A percentile compares a stretch with the other conserved stretches of the same genome.
phyloP scores from a whole-genome alignment of 2,797 vertebrate species.

The Enteromius thamalakanensis region DNA sequence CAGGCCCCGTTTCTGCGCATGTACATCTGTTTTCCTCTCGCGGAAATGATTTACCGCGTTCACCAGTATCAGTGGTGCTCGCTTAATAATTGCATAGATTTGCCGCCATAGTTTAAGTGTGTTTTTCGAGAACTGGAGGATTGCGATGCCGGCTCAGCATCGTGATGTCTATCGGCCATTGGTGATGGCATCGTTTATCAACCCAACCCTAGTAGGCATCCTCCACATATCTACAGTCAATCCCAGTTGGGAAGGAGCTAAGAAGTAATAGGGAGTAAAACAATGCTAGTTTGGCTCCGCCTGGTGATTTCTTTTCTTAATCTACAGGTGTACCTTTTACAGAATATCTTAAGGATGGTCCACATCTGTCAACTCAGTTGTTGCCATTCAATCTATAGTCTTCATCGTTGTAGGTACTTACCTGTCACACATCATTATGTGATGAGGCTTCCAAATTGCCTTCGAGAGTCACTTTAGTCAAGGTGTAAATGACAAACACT shows the following conservation, averaged over 20 bases:
- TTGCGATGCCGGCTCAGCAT: too few species aligned
- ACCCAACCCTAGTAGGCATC: background rate
- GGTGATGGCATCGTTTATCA: too few species aligned
- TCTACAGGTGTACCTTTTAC: background rate
- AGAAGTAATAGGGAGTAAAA: background rate
- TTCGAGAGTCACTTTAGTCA: conserved; percentile 4
- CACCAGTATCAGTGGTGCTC: too few species aligned
- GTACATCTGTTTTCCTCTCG: too few species aligned
- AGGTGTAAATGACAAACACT: conserved; percentile 18
- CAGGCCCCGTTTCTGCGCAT: too few species aligned
- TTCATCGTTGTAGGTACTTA: background rate
- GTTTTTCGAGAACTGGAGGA: too few species aligned
- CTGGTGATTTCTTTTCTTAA: background rate
- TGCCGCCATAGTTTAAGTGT: too few species aligned
- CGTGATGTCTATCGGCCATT: too few species aligned
- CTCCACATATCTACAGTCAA: background rate
- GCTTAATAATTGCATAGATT: too few species aligned
- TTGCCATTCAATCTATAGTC: background rate
- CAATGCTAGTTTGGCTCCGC: background rate
- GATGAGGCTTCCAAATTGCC: background rate
- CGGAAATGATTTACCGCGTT: too few species aligned
- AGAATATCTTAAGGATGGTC: background rate
- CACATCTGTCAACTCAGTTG: background rate
- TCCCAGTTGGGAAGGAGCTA: background rate
- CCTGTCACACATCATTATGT: background rate